Evolutionary conservation across 2,888 invertebrate genomes (phyloP).

Genomic region (Halictus quadricinctus): DNA sequence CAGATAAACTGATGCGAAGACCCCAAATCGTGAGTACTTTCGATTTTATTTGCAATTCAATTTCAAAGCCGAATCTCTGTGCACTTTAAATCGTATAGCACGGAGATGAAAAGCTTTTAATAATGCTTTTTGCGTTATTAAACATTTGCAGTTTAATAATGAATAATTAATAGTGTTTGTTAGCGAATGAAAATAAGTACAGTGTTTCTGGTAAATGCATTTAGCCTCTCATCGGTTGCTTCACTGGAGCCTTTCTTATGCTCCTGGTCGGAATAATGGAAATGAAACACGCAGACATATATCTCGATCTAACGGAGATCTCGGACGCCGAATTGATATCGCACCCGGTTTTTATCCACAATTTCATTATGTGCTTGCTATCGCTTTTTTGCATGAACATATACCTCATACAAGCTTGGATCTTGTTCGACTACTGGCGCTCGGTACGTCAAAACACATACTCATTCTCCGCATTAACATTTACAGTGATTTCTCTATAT

Average conservation of each 20-base stretch:
- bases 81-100: not conserved
- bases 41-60: not conserved
- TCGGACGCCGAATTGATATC: slow-evolving; percentile 73
- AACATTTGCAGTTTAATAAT: not conserved
- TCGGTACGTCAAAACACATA: slow-evolving; percentile 66
- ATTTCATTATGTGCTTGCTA: slow-evolving; percentile 75
- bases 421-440: slow-evolving; percentile 71
- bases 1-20: slow-evolving; percentile 34
- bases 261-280: slow-evolving; percentile 72
- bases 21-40: slow-evolving; percentile 62
- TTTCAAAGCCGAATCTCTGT: not conserved
- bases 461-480: not conserved
- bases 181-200: not conserved
- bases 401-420: slow-evolving; percentile 77
- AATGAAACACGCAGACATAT: slow-evolving; percentile 76
- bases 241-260: slow-evolving; percentile 68
- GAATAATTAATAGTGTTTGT: not conserved
- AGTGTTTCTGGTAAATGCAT: not conserved
- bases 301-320: slow-evolving; percentile 75
- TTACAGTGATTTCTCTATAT: no score
- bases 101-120: not conserved
- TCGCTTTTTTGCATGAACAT: slow-evolving; percentile 76
- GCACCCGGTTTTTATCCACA: slow-evolving; percentile 79
- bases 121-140: no score
- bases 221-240: slow-evolving; percentile 71